A percentile compares a stretch with the other conserved stretches of the same genome.
phyloP scores from a whole-genome alignment of 2,888 invertebrate species.

The Miltochrista miniata region DNA sequence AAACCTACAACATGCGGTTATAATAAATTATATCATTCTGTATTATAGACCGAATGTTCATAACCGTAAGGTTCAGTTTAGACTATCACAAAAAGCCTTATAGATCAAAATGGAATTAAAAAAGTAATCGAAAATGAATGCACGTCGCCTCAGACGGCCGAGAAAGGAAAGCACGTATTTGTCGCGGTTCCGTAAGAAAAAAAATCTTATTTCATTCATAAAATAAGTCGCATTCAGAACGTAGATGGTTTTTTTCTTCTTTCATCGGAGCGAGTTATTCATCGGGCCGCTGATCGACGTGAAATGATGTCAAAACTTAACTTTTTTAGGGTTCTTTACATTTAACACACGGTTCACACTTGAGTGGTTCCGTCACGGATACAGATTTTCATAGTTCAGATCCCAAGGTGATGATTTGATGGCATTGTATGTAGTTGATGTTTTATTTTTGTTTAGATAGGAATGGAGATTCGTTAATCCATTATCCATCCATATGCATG shows the following conservation, averaged over 20 bases:
- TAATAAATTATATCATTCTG: constrained; percentile 16
- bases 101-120: constrained; percentile 54
- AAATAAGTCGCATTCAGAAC: constrained; percentile 79
- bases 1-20: constrained; percentile 52
- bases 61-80: constrained; percentile 29
- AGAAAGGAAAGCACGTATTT: constrained; percentile 82
- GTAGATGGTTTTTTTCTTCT: constrained; percentile 49
- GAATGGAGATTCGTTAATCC: constrained; percentile 9
- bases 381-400: constrained; percentile 41
- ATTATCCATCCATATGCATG: constrained; percentile 16
- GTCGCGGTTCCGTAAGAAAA: constrained; percentile 70
- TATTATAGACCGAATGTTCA: constrained; percentile 27
- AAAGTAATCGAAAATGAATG: constrained; percentile 73
- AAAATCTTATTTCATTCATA: constrained; percentile 83
- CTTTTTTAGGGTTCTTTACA: constrained; percentile 46
- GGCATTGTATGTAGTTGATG: constrained; percentile 34
- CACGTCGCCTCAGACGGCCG: constrained; percentile 68
- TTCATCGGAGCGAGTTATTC: constrained; percentile 41
- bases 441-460: constrained; percentile 21
- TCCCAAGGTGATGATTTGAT: constrained; percentile 47
- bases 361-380: constrained; percentile 66
- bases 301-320: constrained; percentile 75
- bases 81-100: constrained; percentile 31
- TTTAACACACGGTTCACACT: constrained; percentile 78
- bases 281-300: constrained; percentile 70